Percentiles rank a stretch among this genome's conserved stretches.
These are phyloP conservation scores for Biston stratarius DNA, from an alignment of 2,888 invertebrate species.

Conservation along the genomic window DNA sequence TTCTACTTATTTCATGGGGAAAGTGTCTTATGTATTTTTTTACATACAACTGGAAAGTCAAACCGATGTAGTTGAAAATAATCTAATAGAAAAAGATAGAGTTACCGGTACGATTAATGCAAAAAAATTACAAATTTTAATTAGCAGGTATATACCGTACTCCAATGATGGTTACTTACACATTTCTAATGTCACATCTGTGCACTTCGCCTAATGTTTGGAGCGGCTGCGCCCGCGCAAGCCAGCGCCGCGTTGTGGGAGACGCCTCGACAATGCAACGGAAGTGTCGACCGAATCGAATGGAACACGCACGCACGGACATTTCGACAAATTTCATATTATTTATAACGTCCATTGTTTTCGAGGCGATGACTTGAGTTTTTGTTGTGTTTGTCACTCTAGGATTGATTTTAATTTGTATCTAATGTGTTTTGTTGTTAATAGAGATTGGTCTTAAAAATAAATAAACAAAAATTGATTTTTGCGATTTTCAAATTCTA, in stretches of 20 bases:
- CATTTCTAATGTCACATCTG: slow-evolving; percentile 43
- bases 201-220: slow-evolving; percentile 51
- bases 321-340: slow-evolving; percentile 78
- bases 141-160: neutral
- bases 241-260: slow-evolving; percentile 63
- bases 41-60: too few species aligned
- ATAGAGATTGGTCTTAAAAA: too few species aligned
- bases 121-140: too few species aligned
- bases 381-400: slow-evolving; percentile 37
- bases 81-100: too few species aligned
- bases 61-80: too few species aligned
- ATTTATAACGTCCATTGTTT: slow-evolving; percentile 59
- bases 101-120: too few species aligned
- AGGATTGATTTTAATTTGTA: slow-evolving; percentile 15
- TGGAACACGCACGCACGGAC: slow-evolving; percentile 65
- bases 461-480: too few species aligned
- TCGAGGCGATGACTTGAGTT: slow-evolving; percentile 41
- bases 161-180: too few species aligned
- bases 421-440: neutral
- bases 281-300: slow-evolving; percentile 82
- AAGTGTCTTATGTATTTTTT: too few species aligned
- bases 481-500: too few species aligned
- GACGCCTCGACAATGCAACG: slow-evolving; percentile 80
- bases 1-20: too few species aligned
- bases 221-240: slow-evolving; percentile 63